These are phyloP conservation scores for Anguilla anguilla DNA, from an alignment of 2,797 vertebrate species.

Conservation along the genomic window DNA sequence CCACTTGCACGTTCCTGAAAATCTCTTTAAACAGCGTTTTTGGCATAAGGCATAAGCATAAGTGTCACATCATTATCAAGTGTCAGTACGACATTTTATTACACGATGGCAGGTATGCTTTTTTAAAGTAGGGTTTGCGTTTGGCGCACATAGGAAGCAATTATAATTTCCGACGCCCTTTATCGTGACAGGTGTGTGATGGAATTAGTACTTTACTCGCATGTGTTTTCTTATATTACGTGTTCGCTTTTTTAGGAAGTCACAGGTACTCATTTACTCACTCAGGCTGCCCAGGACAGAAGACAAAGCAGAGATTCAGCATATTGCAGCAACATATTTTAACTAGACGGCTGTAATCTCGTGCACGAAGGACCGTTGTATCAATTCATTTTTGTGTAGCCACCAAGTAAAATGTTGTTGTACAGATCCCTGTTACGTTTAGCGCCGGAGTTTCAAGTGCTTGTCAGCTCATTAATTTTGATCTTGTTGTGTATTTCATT, in stretches of 20 bases:
- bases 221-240: background rate
- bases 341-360: conserved; percentile 1
- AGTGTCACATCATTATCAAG: background rate
- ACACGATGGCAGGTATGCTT: background rate
- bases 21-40: background rate
- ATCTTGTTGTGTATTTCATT: background rate
- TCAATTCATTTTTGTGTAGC: background rate
- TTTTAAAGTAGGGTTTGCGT: background rate
- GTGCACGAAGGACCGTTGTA: background rate
- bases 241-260: background rate
- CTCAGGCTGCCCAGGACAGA: background rate
- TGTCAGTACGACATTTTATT: background rate
- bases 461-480: background rate
- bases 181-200: background rate
- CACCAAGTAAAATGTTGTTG: background rate
- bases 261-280: background rate
- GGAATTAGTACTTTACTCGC: background rate
- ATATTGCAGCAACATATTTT: conserved; percentile 14
- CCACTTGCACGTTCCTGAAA: background rate
- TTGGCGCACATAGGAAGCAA: background rate
- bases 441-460: background rate
- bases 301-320: conserved; percentile 7
- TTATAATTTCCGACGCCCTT: background rate
- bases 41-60: background rate
- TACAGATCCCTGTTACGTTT: background rate